Evolutionary conservation across 2,113 vertebrate species (phyloP).

Genomic region (Clarias macrocephalus): DNA sequence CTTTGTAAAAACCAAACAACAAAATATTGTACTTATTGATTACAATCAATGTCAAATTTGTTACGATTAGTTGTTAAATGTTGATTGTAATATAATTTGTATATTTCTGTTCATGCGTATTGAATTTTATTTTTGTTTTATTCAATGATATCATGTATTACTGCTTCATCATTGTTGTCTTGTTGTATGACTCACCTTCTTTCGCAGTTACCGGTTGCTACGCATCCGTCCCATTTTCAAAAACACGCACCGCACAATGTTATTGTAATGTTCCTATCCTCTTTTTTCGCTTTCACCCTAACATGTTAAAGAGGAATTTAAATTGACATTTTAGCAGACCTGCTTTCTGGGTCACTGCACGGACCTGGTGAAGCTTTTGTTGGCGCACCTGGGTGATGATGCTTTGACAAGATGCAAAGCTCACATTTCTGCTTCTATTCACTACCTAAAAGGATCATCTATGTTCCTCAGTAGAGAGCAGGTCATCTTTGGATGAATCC

Average conservation of each 20-base stretch:
- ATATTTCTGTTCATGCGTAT: not conserved
- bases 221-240: not conserved
- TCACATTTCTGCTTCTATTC: conserved; percentile 65
- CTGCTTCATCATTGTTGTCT: not conserved
- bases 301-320: conserved; percentile 71
- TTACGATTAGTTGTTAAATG: too few relatives aligned
- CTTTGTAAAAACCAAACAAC: not conserved
- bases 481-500: conserved; percentile 27
- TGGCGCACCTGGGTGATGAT: conserved; percentile 75
- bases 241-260: not conserved
- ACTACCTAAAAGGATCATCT: conserved; percentile 35
- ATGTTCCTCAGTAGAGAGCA: conserved; percentile 20
- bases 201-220: not conserved
- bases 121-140: not conserved
- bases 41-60: too few relatives aligned
- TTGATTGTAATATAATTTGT: too few relatives aligned
- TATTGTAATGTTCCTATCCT: not conserved
- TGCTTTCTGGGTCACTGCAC: conserved; percentile 68
- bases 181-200: not conserved
- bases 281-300: conserved; percentile 40
- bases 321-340: conserved; percentile 72
- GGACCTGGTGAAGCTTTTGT: conserved; percentile 71
- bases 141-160: not conserved
- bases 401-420: conserved; percentile 61
- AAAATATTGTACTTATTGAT: too few relatives aligned